A percentile compares a stretch with the other conserved stretches of the same genome.
These are phyloP conservation scores for Tricholaema leucomelas DNA, from an alignment of 2,113 vertebrate genomes.

Conservation along the genomic window DNA sequence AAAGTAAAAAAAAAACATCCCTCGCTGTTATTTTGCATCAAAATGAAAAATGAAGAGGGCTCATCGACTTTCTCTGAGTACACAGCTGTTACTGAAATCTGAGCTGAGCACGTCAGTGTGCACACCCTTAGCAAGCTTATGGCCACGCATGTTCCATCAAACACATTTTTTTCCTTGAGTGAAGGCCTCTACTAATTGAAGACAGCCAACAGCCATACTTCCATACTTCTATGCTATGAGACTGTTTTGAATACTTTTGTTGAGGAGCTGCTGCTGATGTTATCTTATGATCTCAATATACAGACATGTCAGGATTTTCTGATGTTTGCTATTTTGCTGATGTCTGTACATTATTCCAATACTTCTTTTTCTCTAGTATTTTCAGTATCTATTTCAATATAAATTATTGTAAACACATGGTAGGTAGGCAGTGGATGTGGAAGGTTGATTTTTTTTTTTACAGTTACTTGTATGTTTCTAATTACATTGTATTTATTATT, in stretches of 20 bases:
- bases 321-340: neutral
- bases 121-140: neutral
- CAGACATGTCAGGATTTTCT: neutral
- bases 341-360: neutral
- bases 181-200: neutral
- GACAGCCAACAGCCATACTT: neutral
- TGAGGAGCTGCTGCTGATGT: neutral
- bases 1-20: neutral
- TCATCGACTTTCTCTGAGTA: neutral
- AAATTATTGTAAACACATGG: neutral
- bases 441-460: neutral
- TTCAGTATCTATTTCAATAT: neutral
- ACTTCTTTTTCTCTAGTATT: neutral
- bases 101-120: neutral
- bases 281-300: neutral
- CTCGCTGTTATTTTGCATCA: neutral
- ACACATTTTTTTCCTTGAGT: neutral
- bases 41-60: neutral
- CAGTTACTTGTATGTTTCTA: neutral
- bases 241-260: neutral
- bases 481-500: neutral
- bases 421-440: neutral
- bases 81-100: accelerated
- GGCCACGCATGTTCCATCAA: neutral
- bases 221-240: neutral